Conservation (phyloP, 2,888 invertebrate genomes). For the Creontiades dilutus region DNA sequence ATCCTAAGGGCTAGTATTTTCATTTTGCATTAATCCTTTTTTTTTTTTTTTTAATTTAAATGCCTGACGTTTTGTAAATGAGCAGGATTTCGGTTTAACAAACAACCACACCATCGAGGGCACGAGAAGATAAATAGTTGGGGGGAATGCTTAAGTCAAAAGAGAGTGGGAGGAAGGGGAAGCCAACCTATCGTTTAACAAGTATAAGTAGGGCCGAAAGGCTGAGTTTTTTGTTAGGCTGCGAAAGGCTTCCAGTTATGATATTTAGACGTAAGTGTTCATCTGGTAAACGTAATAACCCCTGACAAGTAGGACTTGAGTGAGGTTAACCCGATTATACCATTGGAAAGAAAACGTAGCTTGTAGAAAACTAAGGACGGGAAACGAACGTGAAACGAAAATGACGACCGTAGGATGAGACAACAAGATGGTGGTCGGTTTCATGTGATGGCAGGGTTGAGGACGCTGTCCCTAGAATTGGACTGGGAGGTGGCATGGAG, state of each 20-base stretch:
- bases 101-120: constrained; percentile 29
- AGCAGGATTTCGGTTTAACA: constrained; percentile 15
- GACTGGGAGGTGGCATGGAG: constrained; percentile 83
- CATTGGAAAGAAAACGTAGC: background rate
- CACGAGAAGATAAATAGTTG: background rate
- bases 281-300: constrained; percentile 14
- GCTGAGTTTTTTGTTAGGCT: background rate
- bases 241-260: background rate
- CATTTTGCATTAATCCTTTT: constrained; percentile 27
- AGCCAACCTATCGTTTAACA: background rate
- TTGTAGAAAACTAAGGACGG: background rate
- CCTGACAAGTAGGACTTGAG: background rate
- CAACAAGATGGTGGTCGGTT: constrained; percentile 41
- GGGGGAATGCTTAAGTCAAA: constrained; percentile 22
- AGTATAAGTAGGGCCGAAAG: background rate
- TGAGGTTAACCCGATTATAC: background rate
- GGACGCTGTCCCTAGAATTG: constrained; percentile 83
- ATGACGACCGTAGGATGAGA: constrained; percentile 40
- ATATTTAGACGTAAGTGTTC: background rate
- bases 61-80: constrained; percentile 40
- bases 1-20: constrained; percentile 31
- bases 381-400: background rate
- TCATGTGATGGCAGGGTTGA: constrained; percentile 78
- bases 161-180: background rate
- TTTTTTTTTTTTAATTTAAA: no score